Base-by-base conservation (phyloP, 1,140 invertebrate genomes). In the Drosophila funebris region DNA sequence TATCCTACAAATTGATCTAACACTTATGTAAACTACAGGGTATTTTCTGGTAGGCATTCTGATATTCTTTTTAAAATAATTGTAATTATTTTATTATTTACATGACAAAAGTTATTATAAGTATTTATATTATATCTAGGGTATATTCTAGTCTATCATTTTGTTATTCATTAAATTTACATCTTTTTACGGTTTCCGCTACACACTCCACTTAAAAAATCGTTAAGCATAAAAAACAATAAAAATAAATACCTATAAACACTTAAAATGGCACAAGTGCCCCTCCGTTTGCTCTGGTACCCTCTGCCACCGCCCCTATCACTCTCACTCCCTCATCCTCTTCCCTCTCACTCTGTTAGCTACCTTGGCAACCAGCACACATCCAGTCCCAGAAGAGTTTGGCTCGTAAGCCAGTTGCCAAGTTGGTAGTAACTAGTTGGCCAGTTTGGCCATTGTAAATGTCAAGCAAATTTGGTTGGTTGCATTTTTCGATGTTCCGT, bases 231-330 rank as follows among this genome's bases (percentile, higher is more conserved):
- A 87, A 82, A 74, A 88, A 87, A 87, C 82, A 87, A 87, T 87
- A 88, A 88, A 87, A 87, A 76, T 73, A 87, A 87, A 87, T 87
- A 87, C 83, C 82, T 87, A 88, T 87, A 87, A 87, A 87, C 82
- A 87, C 82, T 87, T 88, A 76, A 87, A 87, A 87, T 87, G 83
- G 83, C 82, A 78, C 70, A 87, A 73, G 71, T 69, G 57, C 50
- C 48, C 13, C 53, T 53, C 18, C 6, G 11, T 18, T 43, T 22
- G 8, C 31, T 33, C 18, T 20, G 14, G 24, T 27, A 39, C 3
- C 27, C 20, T 4, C 31, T 18, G 33, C 14, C 4, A 7, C 44
- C 4, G 6, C 2, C 39, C 9, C 3, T 24, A 24, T 24, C 22
- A 24, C 22, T 24, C 22, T 24, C 1, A 33, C 14, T 16, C 8